Conservation (phyloP, 2,888 invertebrate genomes). For the Aleiodes leptofemur region DNA sequence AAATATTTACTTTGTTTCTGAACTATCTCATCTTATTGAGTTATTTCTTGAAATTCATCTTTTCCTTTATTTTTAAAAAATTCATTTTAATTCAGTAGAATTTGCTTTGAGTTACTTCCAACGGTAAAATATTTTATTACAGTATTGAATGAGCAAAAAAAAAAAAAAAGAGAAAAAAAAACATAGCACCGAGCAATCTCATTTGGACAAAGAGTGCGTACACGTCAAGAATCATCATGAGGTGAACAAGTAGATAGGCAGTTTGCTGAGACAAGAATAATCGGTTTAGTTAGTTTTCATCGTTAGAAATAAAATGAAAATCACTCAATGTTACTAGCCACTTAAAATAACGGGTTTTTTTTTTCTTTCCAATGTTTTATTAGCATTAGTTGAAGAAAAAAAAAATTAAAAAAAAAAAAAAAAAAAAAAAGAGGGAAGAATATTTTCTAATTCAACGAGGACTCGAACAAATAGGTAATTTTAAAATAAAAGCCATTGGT, state of each 20-base stretch:
- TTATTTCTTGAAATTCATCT: constrained; percentile 7
- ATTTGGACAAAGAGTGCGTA: constrained; percentile 30
- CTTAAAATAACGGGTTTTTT: constrained; percentile 32
- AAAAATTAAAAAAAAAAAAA: neutral
- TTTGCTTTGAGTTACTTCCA: neutral
- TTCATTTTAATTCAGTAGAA: neutral
- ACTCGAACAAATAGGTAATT: constrained; percentile 28
- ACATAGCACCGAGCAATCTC: constrained; percentile 3
- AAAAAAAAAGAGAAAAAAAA: neutral
- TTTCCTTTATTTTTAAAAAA: constrained; percentile 1
- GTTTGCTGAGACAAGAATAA: constrained; percentile 15
- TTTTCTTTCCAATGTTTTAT: neutral
- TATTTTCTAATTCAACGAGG: constrained; percentile 24
- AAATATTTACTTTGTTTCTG: neutral
- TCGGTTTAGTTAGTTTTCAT: constrained; percentile 14
- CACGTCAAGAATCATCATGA: constrained; percentile 29
- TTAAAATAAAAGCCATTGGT: neutral
- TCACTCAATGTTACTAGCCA: constrained; percentile 1
- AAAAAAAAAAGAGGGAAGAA: too few relatives aligned
- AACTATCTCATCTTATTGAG: neutral
- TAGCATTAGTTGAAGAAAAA: neutral
- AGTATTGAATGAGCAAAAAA: constrained; percentile 3
- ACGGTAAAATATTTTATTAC: constrained; percentile 32
- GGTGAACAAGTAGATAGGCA: constrained; percentile 1
- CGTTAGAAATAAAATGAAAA: constrained; percentile 11